Evolutionary conservation across 2,888 invertebrate species (phyloP).

Genomic region (Anoncus sp.): DNA sequence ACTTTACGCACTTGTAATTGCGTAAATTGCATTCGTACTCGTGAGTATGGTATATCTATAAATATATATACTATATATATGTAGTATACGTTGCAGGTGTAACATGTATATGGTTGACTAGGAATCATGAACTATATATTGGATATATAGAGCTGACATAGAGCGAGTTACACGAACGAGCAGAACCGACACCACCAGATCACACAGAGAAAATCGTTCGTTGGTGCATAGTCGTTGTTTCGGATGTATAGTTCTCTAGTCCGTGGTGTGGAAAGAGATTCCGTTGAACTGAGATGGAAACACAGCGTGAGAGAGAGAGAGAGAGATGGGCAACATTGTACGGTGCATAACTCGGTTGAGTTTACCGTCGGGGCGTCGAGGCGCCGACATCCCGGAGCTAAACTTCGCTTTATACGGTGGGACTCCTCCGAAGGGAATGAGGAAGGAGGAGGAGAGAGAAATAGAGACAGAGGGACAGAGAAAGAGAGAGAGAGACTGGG

Average conservation of each 20-base stretch:
- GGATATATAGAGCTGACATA: neutral
- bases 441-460: constrained; percentile 23
- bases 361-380: constrained; percentile 68
- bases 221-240: constrained; percentile 17
- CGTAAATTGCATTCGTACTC: constrained; percentile 6
- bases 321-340: constrained; percentile 32
- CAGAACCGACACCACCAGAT: constrained; percentile 20
- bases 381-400: constrained; percentile 70
- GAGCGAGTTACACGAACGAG: constrained; percentile 18
- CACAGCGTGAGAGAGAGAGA: constrained; percentile 18
- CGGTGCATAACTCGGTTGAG: constrained; percentile 65
- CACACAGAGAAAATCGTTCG: constrained; percentile 23
- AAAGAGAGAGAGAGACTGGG: too few relatives aligned
- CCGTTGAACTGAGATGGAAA: constrained; percentile 27
- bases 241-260: constrained; percentile 33
- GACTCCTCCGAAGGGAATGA: constrained; percentile 39
- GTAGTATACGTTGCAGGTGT: constrained; percentile 2
- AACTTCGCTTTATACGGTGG: constrained; percentile 71
- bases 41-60: neutral
- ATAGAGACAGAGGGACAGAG: too few relatives aligned
- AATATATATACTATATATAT: neutral
- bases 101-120: constrained; percentile 16
- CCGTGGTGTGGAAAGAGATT: constrained; percentile 30
- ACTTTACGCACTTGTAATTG: constrained; percentile 26
- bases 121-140: constrained; percentile 26